Evolutionary conservation across 2,113 vertebrate species (phyloP).

Genomic region (Rattus norvegicus): GRCr8 NC_086035.1:6945001-6945500

Average conservation of each 20-base stretch:
- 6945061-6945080: not conserved
- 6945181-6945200: constrained; percentile 66
- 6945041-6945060: not conserved
- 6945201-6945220: constrained; percentile 38
- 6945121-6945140: not conserved
- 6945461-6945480: not conserved
- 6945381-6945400: constrained; percentile 65
- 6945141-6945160: constrained; percentile 20
- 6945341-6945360: constrained; percentile 64
- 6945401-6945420: constrained; percentile 61
- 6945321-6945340: constrained; percentile 31
- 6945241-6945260: constrained; percentile 30
- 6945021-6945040: not conserved
- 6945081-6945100: not conserved
- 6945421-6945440: constrained; percentile 68
- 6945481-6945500: not conserved
- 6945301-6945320: not conserved
- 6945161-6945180: constrained; percentile 61
- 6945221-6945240: constrained; percentile 37
- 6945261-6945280: constrained; percentile 56
- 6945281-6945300: constrained; percentile 57
- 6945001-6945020: not conserved
- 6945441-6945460: constrained; percentile 52
- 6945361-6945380: constrained; percentile 65
- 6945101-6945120: not conserved